Evolutionary conservation across 2,797 vertebrate genomes (phyloP).

Genomic region (Anguilla anguilla): DNA sequence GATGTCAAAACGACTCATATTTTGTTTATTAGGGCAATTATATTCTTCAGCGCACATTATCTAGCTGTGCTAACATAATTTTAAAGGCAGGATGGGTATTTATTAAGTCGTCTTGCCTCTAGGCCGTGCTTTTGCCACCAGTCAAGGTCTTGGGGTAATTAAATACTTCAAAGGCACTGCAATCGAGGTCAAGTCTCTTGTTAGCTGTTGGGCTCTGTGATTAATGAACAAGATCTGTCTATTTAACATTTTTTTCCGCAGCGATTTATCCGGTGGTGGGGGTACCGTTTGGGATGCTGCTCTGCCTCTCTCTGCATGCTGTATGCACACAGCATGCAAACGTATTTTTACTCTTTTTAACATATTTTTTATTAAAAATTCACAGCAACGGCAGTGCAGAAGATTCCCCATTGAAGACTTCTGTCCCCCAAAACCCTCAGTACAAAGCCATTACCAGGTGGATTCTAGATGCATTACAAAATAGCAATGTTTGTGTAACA

Average conservation of each 20-base stretch:
- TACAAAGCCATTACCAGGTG: no score
- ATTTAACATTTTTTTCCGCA: conserved; percentile 26
- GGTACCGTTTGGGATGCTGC: not conserved
- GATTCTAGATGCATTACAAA: no score
- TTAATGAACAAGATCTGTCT: conserved; percentile 28
- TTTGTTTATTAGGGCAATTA: not conserved
- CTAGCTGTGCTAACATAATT: not conserved
- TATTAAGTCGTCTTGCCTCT: not conserved
- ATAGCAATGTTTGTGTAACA: no score
- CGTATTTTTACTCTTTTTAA: not conserved
- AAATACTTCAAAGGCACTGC: conserved; percentile 5
- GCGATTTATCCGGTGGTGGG: not conserved
- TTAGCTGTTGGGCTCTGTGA: conserved; percentile 4
- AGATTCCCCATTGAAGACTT: no score
- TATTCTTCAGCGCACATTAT: not conserved
- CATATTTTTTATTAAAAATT: no score
- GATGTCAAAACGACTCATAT: not conserved
- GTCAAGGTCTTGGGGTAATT: conserved; percentile 5
- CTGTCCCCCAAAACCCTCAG: no score
- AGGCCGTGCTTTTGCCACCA: not conserved
- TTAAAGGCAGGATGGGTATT: no score
- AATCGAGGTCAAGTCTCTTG: conserved; percentile 24
- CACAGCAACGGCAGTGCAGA: no score
- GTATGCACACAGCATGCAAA: not conserved
- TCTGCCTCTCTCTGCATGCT: not conserved